phyloP scores from a whole-genome alignment of 2,113 vertebrate species.

The Natator depressus region DNA sequence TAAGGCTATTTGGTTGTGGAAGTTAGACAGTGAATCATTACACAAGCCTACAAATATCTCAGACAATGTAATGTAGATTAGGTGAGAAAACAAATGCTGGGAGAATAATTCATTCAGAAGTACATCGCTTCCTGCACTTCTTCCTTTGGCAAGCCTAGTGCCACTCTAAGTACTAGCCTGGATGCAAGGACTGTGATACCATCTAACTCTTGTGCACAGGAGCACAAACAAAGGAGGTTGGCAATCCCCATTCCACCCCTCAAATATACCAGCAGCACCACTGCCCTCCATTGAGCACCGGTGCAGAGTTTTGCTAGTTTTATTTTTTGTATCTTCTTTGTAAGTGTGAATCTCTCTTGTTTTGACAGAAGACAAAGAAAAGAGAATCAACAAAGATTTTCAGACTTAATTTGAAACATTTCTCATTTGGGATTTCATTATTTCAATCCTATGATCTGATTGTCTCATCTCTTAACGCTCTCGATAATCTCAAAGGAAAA shows the following conservation, averaged over 20 bases:
- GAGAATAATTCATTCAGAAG: background rate
- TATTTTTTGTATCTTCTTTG: slow-evolving; percentile 1
- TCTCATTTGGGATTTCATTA: slow-evolving; percentile 54
- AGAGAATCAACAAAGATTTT: slow-evolving; percentile 37
- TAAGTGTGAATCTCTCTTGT: slow-evolving; percentile 10
- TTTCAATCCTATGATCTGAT: slow-evolving; percentile 64
- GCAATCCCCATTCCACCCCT: slow-evolving; percentile 1
- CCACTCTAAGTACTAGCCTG: background rate
- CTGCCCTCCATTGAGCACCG: background rate
- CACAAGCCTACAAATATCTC: background rate
- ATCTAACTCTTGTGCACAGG: background rate
- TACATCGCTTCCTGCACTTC: background rate
- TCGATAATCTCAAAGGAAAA: slow-evolving; percentile 65
- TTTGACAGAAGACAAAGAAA: slow-evolving; percentile 27
- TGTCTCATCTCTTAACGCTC: slow-evolving; percentile 57
- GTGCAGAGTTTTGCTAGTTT: background rate
- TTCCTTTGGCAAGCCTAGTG: background rate
- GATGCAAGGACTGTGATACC: background rate
- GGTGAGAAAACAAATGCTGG: background rate
- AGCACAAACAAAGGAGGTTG: background rate
- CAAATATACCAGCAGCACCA: background rate
- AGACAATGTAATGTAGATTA: background rate
- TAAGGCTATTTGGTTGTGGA: background rate
- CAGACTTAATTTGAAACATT: slow-evolving; percentile 62
- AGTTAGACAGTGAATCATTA: background rate